A percentile compares a stretch with the other conserved stretches of the same genome.
Conservation (phyloP, 2,113 vertebrate species). For the Lichenostomus cassidix region DNA sequence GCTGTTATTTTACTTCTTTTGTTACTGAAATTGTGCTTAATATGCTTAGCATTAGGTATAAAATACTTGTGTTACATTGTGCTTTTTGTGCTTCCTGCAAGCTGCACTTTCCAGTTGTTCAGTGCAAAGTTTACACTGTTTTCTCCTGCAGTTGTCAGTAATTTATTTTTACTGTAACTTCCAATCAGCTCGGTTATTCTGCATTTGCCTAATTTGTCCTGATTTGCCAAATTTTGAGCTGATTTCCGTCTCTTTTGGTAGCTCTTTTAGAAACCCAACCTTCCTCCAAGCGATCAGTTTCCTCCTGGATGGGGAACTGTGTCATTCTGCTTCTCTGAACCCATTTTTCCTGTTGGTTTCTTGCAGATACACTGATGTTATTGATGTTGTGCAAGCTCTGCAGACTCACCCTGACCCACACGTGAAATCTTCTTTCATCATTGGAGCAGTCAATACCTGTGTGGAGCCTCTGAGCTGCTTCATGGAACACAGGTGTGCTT, state of each 20-base stretch:
- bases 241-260: not conserved
- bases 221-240: not conserved
- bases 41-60: not conserved
- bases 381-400: constrained; percentile 90
- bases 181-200: not conserved
- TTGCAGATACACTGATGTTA: constrained; percentile 87
- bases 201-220: not conserved
- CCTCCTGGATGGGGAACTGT: not conserved
- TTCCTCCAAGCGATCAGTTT: not conserved
- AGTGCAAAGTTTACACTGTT: not conserved
- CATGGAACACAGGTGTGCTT: constrained; percentile 89
- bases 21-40: not conserved
- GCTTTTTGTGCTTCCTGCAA: not conserved
- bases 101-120: not conserved
- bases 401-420: constrained; percentile 87
- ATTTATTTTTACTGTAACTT: not conserved
- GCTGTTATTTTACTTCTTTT: not conserved
- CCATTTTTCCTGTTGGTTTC: not conserved
- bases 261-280: not conserved
- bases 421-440: constrained; percentile 79
- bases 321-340: not conserved
- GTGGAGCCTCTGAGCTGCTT: constrained; percentile 89
- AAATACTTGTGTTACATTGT: not conserved
- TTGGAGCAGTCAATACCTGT: constrained; percentile 87
- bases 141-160: not conserved